phyloP scores from a whole-genome alignment of 2,888 invertebrate species.

The Drosophila differens region DNA sequence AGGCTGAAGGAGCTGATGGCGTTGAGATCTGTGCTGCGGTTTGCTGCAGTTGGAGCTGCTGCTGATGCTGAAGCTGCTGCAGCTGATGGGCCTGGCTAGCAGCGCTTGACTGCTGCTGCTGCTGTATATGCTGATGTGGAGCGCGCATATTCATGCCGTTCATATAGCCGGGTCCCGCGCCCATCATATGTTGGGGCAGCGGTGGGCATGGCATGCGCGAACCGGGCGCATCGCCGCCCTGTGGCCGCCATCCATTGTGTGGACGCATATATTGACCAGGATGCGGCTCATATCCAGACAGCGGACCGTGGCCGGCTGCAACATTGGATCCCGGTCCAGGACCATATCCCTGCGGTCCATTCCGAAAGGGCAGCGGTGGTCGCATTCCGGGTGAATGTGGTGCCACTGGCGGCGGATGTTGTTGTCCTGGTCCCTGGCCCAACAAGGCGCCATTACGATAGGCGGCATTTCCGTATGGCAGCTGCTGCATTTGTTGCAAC shows the following conservation, averaged over 20 bases:
- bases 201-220: slow-evolving; percentile 86
- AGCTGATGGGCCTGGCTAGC: slow-evolving; percentile 32
- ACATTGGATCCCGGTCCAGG: slow-evolving; percentile 31
- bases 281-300: slow-evolving; percentile 60
- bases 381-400: slow-evolving; percentile 64
- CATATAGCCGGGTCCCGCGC: slow-evolving; percentile 56
- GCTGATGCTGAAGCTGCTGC: slow-evolving; percentile 8
- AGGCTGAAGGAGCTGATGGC: not conserved
- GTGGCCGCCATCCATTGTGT: slow-evolving; percentile 77
- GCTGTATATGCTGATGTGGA: slow-evolving; percentile 63
- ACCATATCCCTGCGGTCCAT: slow-evolving; percentile 54
- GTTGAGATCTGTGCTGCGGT: slow-evolving; percentile 5
- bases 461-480: slow-evolving; percentile 43
- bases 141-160: slow-evolving; percentile 72
- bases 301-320: slow-evolving; percentile 15
- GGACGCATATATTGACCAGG: slow-evolving; percentile 63
- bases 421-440: slow-evolving; percentile 45
- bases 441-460: slow-evolving; percentile 65
- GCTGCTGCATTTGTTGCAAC: slow-evolving; percentile 27
- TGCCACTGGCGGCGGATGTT: slow-evolving; percentile 35
- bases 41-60: slow-evolving; percentile 17
- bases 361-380: slow-evolving; percentile 76
- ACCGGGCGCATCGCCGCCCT: slow-evolving; percentile 82
- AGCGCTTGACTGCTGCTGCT: slow-evolving; percentile 34
- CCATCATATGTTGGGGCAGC: slow-evolving; percentile 71